Base-by-base conservation (phyloP, 2,888 invertebrate genomes). In the Coelinius sp. region DNA sequence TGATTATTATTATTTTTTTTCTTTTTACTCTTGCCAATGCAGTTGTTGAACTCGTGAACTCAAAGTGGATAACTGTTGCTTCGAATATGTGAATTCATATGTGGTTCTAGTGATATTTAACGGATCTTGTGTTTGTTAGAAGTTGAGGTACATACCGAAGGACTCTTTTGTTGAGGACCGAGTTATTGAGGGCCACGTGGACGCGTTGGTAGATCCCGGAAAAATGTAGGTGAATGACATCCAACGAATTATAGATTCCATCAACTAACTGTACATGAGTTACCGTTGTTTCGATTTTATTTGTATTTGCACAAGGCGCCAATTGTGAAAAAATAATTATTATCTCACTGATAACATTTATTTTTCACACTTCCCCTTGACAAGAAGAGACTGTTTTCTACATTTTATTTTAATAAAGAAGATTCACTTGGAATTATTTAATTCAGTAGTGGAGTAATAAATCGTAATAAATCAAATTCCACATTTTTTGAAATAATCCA, bases 161-260 rank as follows among this genome's bases (percentile, higher is more conserved):
- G 75, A 75, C 76, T 75, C 72, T 79, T 76, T 75, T 74, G 71
- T 75, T 74, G 59, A 73, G 68, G 70, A 71, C 73, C 75, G 77
- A 78, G 74, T n/a, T n/a, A n/a, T n/a, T 80, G 76, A 77, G 79
- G 79, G 81, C 83, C 84, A 84, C 84, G 84, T 84, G 84, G 82
- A 83, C 81, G 80, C 78, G 77, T 82, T 73, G 79, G 80, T 78
- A 82, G 83, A 27, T 69, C 78, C 76, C 78, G 79, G 79, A 79
- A 84, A 84, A 84, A 84, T 84, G 84, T 84, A 64, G 76, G 83
- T 73, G 25, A 70, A 70, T 56, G 53, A 49, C 59, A 59, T 59
- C 17, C 17, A 59, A 59, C 59, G 35, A 59, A 59, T 59, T 59
- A 35, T 59, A 59, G 59, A 59, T 59, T n/a, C n/a, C n/a, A 7